phyloP scores from a whole-genome alignment of 2,113 vertebrate genomes.

The Ploceus nigricollis region DNA sequence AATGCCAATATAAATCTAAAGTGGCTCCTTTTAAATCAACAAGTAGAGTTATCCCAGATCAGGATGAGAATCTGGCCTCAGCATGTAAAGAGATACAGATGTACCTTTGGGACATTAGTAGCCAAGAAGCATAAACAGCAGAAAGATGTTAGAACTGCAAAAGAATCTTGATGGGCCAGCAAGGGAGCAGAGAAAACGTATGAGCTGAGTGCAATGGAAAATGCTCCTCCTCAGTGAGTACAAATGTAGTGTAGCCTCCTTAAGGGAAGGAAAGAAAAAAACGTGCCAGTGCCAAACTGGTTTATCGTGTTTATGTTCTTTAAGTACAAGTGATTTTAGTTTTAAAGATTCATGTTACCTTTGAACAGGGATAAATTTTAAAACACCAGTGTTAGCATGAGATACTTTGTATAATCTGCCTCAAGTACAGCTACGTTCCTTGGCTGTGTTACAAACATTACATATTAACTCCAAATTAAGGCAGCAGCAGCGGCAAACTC shows the following conservation, averaged over 20 bases:
- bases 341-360: slow-evolving; percentile 57
- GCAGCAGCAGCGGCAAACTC: slow-evolving; percentile 42
- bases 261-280: slow-evolving; percentile 2
- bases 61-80: neutral
- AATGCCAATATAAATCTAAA: slow-evolving; percentile 28
- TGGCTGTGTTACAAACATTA: slow-evolving; percentile 52
- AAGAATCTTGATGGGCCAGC: neutral
- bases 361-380: slow-evolving; percentile 55
- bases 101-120: neutral
- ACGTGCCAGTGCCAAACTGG: neutral
- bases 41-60: neutral
- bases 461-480: slow-evolving; percentile 67
- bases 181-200: neutral
- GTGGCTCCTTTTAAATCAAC: slow-evolving; percentile 31
- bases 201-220: slow-evolving; percentile 5
- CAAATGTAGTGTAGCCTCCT: slow-evolving; percentile 19
- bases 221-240: neutral
- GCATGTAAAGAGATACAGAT: neutral
- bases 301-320: slow-evolving; percentile 60
- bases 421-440: slow-evolving; percentile 6
- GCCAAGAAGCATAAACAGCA: slow-evolving; percentile 4
- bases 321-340: slow-evolving; percentile 38
- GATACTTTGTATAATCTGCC: slow-evolving; percentile 42
- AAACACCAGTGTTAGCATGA: slow-evolving; percentile 36
- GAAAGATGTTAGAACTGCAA: neutral